Evolutionary conservation across 2,888 invertebrate genomes (phyloP).

Genomic region (Lasiommata megera): DNA sequence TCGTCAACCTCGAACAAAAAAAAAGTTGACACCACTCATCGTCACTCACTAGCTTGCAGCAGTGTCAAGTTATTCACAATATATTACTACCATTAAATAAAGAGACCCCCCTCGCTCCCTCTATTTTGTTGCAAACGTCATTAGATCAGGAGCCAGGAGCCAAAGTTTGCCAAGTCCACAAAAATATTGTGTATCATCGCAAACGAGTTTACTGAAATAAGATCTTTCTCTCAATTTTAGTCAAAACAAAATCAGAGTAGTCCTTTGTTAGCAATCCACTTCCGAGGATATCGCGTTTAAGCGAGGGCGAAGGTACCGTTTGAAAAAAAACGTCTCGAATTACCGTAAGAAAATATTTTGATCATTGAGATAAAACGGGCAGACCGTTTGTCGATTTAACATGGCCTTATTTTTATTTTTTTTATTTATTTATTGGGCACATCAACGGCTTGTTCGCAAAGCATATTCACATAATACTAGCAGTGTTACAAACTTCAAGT

Average conservation of each 20-base stretch:
- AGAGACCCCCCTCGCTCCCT: too few species aligned
- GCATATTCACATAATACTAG: too few species aligned
- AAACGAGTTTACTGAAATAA: constrained; percentile 67
- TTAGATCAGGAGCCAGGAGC: background rate
- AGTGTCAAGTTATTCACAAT: too few species aligned
- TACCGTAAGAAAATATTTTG: constrained; percentile 26
- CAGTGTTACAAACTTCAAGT: too few species aligned
- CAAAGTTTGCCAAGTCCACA: constrained; percentile 13
- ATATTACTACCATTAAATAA: too few species aligned
- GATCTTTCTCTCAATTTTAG: constrained; percentile 67
- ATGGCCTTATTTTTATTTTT: too few species aligned
- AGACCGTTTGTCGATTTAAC: background rate
- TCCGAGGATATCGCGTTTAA: constrained; percentile 70
- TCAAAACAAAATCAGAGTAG: constrained; percentile 77
- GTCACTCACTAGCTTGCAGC: too few species aligned
- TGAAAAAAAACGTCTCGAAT: constrained; percentile 29
- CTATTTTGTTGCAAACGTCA: background rate
- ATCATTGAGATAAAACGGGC: background rate
- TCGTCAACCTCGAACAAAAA: too few species aligned
- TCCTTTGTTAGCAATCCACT: constrained; percentile 76
- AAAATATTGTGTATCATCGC: constrained; percentile 47
- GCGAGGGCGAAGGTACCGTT: constrained; percentile 41
- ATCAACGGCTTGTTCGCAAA: too few species aligned
- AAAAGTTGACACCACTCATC: too few species aligned
- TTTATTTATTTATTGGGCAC: too few species aligned